A percentile compares a stretch with the other conserved stretches of the same genome.
phyloP scores from a whole-genome alignment of 2,113 vertebrate genomes.

The Lycocorax pyrrhopterus region DNA sequence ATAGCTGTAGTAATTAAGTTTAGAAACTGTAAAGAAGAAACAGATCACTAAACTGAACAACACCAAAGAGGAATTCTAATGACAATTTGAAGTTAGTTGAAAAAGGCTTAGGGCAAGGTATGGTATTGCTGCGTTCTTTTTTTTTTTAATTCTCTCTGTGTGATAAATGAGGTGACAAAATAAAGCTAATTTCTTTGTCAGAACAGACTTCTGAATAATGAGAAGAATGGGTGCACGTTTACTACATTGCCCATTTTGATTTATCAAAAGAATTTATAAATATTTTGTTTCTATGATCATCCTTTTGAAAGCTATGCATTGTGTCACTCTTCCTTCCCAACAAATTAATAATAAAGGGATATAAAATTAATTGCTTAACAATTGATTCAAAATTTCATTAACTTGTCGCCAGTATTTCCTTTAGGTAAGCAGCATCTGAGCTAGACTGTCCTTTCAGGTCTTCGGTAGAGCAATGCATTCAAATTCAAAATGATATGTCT shows the following conservation, averaged over 20 bases:
- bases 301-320: not conserved
- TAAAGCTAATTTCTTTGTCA: slow-evolving; percentile 56
- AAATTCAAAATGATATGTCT: not conserved
- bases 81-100: slow-evolving; percentile 27
- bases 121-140: not conserved
- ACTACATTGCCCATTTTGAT: not conserved
- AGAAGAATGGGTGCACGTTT: not conserved
- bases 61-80: slow-evolving; percentile 16
- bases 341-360: not conserved
- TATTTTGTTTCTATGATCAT: not conserved
- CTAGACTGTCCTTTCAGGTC: not conserved
- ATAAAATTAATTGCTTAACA: not conserved
- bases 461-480: not conserved
- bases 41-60: not conserved
- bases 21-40: slow-evolving; percentile 5
- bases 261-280: not conserved
- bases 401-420: not conserved
- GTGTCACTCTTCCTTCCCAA: not conserved
- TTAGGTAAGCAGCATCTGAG: not conserved
- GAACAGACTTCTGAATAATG: slow-evolving; percentile 18
- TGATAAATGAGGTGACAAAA: slow-evolving; percentile 60
- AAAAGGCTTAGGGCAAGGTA: slow-evolving; percentile 37
- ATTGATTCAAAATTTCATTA: not conserved
- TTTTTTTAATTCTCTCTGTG: not conserved
- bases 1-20: slow-evolving; percentile 22